phyloP scores from a whole-genome alignment of 2,797 vertebrate genomes.

The Craterocephalus amniculus region DNA sequence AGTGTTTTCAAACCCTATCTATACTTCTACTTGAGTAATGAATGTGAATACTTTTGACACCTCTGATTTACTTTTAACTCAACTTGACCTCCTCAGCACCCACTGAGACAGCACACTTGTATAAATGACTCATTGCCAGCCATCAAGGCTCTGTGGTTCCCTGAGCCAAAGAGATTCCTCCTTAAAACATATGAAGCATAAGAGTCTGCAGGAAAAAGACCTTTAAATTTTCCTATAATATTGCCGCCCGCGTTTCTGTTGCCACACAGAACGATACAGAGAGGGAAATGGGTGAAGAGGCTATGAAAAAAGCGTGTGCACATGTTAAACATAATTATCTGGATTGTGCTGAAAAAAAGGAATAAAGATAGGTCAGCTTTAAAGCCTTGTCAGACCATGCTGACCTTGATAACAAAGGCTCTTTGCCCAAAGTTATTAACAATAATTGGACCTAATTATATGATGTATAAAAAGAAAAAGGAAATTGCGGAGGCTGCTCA shows the following conservation, averaged over 20 bases:
- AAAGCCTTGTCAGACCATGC: slow-evolving; percentile 67
- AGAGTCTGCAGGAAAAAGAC: slow-evolving; percentile 27
- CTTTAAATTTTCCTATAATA: slow-evolving; percentile 42
- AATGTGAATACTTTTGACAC: too few species aligned
- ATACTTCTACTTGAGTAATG: too few species aligned
- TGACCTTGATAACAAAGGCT: slow-evolving; percentile 76
- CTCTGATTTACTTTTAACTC: too few species aligned
- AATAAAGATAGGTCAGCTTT: slow-evolving; percentile 57
- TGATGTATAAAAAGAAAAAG: slow-evolving; percentile 63
- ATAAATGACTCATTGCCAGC: slow-evolving; percentile 30
- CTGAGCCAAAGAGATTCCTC: slow-evolving; percentile 15
- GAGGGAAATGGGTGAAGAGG: slow-evolving; percentile 8
- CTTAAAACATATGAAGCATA: slow-evolving; percentile 35
- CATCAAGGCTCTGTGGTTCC: not conserved
- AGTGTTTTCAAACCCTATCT: too few species aligned
- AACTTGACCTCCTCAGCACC: slow-evolving; percentile 30
- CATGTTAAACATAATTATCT: slow-evolving; percentile 65
- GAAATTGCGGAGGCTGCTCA: slow-evolving; percentile 67
- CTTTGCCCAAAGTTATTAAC: slow-evolving; percentile 71
- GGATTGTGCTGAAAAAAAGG: slow-evolving; percentile 52
- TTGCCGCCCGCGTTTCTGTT: slow-evolving; percentile 16
- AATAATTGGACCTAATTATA: slow-evolving; percentile 78
- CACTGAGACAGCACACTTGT: slow-evolving; percentile 16
- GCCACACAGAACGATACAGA: slow-evolving; percentile 17
- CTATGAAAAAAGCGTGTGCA: slow-evolving; percentile 15